Evolutionary conservation across 2,888 invertebrate species (phyloP).

Genomic region (Melinaea menophilus): DNA sequence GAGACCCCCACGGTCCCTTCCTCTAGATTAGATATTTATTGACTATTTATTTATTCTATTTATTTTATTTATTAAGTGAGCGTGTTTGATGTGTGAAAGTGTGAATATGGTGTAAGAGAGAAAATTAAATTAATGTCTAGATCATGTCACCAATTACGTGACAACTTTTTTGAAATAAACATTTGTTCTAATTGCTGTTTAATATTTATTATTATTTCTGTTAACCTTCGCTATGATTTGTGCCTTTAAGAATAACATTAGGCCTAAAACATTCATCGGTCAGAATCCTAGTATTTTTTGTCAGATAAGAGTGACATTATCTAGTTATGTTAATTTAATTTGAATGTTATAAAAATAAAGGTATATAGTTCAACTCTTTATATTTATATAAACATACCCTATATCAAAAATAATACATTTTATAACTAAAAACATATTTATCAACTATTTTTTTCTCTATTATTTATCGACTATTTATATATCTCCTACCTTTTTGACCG

Average conservation of each 20-base stretch:
- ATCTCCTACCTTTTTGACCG: slow-evolving; percentile 75
- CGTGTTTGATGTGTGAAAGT: slow-evolving; percentile 73
- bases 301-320: slow-evolving; percentile 74
- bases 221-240: slow-evolving; percentile 59
- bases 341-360: slow-evolving; percentile 56
- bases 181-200: slow-evolving; percentile 73
- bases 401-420: slow-evolving; percentile 41
- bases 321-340: slow-evolving; percentile 76
- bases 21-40: slow-evolving; percentile 78
- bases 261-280: slow-evolving; percentile 49
- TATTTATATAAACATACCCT: slow-evolving; percentile 53
- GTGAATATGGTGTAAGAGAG: slow-evolving; percentile 71
- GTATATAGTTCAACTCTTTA: slow-evolving; percentile 65
- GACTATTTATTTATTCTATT: slow-evolving; percentile 78
- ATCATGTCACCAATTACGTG: slow-evolving; percentile 78
- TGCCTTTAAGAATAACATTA: slow-evolving; percentile 45
- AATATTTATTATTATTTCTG: slow-evolving; percentile 62
- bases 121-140: slow-evolving; percentile 78
- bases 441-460: slow-evolving; percentile 28
- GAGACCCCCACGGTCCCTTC: slow-evolving; percentile 67
- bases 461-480: slow-evolving; percentile 55
- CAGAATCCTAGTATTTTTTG: slow-evolving; percentile 67
- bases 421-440: slow-evolving; percentile 39
- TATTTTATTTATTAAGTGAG: slow-evolving; percentile 80
- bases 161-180: slow-evolving; percentile 78